Base-by-base conservation (phyloP, 2,797 vertebrate genomes). In the Ceyx erithaca region DNA sequence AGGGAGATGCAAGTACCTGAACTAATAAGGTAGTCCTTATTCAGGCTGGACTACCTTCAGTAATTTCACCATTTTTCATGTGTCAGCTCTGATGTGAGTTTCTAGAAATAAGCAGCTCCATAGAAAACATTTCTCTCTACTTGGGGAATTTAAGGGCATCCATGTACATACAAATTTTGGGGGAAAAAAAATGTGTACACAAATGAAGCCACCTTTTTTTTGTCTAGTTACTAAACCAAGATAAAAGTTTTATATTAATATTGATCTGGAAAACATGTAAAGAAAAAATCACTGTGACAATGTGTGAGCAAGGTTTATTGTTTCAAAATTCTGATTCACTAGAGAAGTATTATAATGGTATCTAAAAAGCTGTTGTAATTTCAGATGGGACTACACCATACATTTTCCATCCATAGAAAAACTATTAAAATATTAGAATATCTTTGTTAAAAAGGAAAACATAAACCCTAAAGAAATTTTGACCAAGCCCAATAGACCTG, bases 31-130 rank as follows among this genome's bases (percentile, higher is more conserved):
- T 98, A 98, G 98, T 98, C 98, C 98, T 98, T 99, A 98, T 99
- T 98, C 98, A 98, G 98, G 96, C 98, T 98, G 97, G 98, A 98
- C 98, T 98, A 98, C 98, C 97, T 97, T 97, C 96, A 97, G 98
- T 99, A 99, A 99, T 99, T 98, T 98, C 98, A 98, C 98, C 98
- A 99, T 99, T 99, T 98, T 98, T 99, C 98, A 99, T 98, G 97
- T 99, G 98, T 99, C 99, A 99, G 96, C 97, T 97, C 96, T 97
- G 97, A 98, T 98, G 98, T 98, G 98, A 97, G 98, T 98, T 98
- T 97, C 97, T 96, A 92, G 94, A 97, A 98, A 97, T 98, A 98
- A 97, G 96, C 97, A 97, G 96, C 96, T 97, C 94, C 20, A 22
- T 96, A 96, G 90, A 97, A 97, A 96, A 92, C 97, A 96, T 97